phyloP scores from a whole-genome alignment of 2,113 vertebrate species.

The Cyanoliseus patagonus region DNA sequence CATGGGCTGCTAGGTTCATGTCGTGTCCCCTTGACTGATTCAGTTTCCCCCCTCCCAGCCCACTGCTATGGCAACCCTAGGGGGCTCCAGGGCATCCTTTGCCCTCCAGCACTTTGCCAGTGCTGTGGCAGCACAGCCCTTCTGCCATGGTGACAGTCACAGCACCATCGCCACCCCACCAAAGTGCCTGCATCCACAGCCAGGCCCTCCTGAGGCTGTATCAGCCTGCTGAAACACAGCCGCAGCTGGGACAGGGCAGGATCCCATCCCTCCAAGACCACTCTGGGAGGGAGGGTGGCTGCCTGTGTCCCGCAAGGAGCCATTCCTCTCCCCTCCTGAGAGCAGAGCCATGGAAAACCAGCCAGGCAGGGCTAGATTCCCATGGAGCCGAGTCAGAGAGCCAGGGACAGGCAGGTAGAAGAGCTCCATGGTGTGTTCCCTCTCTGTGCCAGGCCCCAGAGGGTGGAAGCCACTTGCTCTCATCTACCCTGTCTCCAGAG shows the following conservation, averaged over 20 bases:
- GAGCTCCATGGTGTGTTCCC: neutral
- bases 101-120: neutral
- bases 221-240: neutral
- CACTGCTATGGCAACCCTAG: neutral
- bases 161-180: too few relatives aligned
- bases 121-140: neutral
- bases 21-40: neutral
- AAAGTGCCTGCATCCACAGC: neutral
- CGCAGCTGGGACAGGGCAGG: neutral
- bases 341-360: neutral
- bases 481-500: neutral
- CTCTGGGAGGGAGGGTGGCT: neutral
- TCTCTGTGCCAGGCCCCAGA: neutral
- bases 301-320: neutral
- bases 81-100: neutral
- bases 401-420: neutral
- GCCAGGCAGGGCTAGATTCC: neutral
- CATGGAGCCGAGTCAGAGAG: neutral
- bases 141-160: neutral
- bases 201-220: neutral
- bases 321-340: neutral
- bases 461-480: neutral
- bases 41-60: neutral
- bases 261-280: neutral
- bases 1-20: rapidly evolving